These are phyloP conservation scores for Criorhina ranunculi DNA, from an alignment of 2,888 invertebrate genomes.

Conservation along the genomic window DNA sequence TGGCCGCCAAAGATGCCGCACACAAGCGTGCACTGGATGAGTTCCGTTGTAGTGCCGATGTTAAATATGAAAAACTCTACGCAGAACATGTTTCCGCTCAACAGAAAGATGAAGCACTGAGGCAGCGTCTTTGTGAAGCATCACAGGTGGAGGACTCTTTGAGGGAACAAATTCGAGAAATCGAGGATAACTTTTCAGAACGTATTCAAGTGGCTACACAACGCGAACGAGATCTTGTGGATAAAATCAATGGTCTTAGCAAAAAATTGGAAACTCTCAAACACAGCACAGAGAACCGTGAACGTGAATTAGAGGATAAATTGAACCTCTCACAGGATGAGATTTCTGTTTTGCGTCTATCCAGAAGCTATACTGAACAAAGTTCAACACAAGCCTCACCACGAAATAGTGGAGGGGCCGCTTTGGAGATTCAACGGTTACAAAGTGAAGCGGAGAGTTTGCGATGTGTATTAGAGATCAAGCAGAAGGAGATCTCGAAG, in stretches of 20 bases:
- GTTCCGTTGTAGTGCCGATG: constrained; percentile 80
- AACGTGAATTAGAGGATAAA: constrained; percentile 83
- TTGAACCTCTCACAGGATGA: constrained; percentile 83
- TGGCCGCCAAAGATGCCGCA: constrained; percentile 80
- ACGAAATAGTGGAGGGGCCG: constrained; percentile 76
- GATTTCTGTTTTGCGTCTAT: constrained; percentile 79
- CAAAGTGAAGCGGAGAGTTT: constrained; percentile 92
- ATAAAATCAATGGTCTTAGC: constrained; percentile 81
- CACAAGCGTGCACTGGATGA: constrained; percentile 80
- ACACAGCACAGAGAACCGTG: constrained; percentile 80
- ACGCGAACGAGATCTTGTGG: constrained; percentile 81
- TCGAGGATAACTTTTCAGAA: constrained; percentile 80
- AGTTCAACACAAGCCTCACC: constrained; percentile 80
- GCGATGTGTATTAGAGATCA: constrained; percentile 94
- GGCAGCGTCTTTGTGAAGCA: constrained; percentile 79
- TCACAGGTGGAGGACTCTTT: constrained; percentile 80
- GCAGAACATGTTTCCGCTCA: constrained; percentile 84
- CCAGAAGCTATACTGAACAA: constrained; percentile 72
- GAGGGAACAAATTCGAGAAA: constrained; percentile 79
- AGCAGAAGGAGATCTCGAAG: constrained; percentile 93
- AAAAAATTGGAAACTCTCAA: constrained; percentile 81
- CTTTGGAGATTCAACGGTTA: constrained; percentile 84
- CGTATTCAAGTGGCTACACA: constrained; percentile 79
- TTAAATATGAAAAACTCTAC: constrained; percentile 80
- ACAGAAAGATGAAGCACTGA: constrained; percentile 81